A percentile compares a stretch with the other conserved stretches of the same genome.
Conservation (phyloP, 2,888 invertebrate species). For the Volucella zonaria region DNA sequence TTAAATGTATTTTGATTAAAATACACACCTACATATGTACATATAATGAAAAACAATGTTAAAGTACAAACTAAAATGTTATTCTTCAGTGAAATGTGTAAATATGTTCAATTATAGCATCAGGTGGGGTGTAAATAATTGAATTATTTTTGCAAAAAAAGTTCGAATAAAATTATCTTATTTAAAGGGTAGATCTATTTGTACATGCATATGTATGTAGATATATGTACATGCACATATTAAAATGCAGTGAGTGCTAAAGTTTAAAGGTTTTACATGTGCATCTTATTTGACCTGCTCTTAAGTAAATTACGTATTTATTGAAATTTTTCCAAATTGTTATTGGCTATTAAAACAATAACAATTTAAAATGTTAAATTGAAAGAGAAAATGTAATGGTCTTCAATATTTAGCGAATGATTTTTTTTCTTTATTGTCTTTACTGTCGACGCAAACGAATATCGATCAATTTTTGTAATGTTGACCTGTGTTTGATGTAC, state of each 20-base stretch:
- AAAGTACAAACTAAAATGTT: no score
- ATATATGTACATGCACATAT: background rate
- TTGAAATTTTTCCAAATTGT: background rate
- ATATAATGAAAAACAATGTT: no score
- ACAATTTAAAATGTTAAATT: background rate
- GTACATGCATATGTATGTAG: background rate
- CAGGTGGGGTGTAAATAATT: slow-evolving; percentile 14
- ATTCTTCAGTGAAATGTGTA: slow-evolving; percentile 7
- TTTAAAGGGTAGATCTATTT: background rate
- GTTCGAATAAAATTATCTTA: slow-evolving; percentile 1
- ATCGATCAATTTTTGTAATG: slow-evolving; percentile 22
- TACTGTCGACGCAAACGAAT: background rate
- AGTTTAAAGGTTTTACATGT: background rate
- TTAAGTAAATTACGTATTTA: no score
- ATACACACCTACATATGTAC: no score
- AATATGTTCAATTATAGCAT: background rate
- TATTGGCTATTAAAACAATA: background rate
- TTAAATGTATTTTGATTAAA: no score
- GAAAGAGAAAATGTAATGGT: background rate
- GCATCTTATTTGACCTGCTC: background rate
- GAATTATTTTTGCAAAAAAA: slow-evolving; percentile 12
- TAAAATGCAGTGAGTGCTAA: background rate
- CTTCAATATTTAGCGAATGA: no score
- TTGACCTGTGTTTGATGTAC: slow-evolving; percentile 11
- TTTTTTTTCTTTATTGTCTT: no score